Evolutionary conservation across 2,797 vertebrate genomes (phyloP).

Genomic region (Apodemus agrarius): DNA sequence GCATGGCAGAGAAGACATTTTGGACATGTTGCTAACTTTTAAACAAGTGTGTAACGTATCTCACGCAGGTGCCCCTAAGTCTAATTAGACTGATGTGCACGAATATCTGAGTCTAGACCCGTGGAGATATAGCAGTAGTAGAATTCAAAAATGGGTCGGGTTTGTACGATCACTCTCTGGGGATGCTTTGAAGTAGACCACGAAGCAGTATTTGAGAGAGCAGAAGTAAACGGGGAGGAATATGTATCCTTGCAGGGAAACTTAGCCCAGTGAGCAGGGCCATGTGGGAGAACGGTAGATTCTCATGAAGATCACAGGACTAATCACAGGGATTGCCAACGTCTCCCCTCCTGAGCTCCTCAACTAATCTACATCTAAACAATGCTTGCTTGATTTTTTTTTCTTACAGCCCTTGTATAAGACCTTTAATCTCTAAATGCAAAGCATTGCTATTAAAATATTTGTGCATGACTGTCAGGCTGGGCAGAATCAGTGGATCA

Average conservation of each 20-base stretch:
- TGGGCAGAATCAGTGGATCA: conserved; percentile 23
- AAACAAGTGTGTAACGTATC: conserved; percentile 60
- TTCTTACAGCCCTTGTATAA: conserved; percentile 74
- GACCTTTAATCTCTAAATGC: conserved; percentile 80
- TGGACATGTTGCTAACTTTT: conserved; percentile 67
- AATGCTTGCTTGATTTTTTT: conserved; percentile 73
- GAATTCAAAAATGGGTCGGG: conserved; percentile 52
- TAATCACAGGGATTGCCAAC: conserved; percentile 75
- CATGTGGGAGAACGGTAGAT: not conserved
- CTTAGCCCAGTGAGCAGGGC: not conserved
- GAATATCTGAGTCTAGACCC: not conserved
- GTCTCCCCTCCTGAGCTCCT: conserved; percentile 73
- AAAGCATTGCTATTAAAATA: conserved; percentile 79
- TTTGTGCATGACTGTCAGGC: conserved; percentile 76
- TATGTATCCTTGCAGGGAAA: not conserved
- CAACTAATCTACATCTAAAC: conserved; percentile 74
- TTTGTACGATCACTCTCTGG: conserved; percentile 55
- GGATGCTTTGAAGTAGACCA: conserved; percentile 58
- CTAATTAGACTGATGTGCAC: not conserved
- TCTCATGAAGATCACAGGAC: conserved; percentile 75
- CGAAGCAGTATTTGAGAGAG: conserved; percentile 22
- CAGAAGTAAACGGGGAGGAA: not conserved
- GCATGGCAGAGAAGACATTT: conserved; percentile 64
- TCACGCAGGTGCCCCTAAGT: conserved; percentile 41
- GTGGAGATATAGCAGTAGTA: not conserved